phyloP scores from a whole-genome alignment of 1,140 invertebrate species.

The Bombus waltoni region DNA sequence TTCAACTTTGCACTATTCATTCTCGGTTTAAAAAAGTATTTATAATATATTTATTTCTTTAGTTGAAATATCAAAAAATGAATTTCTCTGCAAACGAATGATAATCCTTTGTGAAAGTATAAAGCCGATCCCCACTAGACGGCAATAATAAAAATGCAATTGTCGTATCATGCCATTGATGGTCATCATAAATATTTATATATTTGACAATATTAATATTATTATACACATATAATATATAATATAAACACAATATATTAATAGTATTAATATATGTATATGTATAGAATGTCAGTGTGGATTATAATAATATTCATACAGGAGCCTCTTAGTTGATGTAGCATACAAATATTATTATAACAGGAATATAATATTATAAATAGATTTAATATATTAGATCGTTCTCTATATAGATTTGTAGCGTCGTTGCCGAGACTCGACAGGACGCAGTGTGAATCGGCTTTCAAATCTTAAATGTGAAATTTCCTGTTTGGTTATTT shows the following conservation, averaged over 20 bases:
- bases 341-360: slow-evolving; percentile 53
- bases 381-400: slow-evolving; percentile 44
- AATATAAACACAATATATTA: slow-evolving; percentile 54
- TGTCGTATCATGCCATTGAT: slow-evolving; percentile 15
- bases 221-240: slow-evolving; percentile 51
- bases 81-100: background rate
- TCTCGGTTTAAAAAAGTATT: background rate
- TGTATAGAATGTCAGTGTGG: slow-evolving; percentile 30
- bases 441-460: slow-evolving; percentile 45
- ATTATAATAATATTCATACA: slow-evolving; percentile 48
- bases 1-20: background rate
- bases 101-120: slow-evolving; percentile 25
- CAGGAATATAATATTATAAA: slow-evolving; percentile 53
- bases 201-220: slow-evolving; percentile 51
- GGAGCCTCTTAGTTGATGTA: slow-evolving; percentile 38
- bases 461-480: background rate
- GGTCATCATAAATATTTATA: slow-evolving; percentile 17
- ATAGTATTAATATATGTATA: slow-evolving; percentile 50
- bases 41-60: background rate
- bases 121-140: slow-evolving; percentile 38
- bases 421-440: slow-evolving; percentile 39
- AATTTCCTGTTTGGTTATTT: background rate
- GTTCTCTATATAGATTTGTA: slow-evolving; percentile 31
- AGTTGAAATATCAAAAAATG: slow-evolving; percentile 1
- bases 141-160: slow-evolving; percentile 25